Evolutionary conservation across 1,140 invertebrate genomes (phyloP), one percentile per base, ranked within the genome.

Genomic region (Drosophila pseudoobscura): DNA sequence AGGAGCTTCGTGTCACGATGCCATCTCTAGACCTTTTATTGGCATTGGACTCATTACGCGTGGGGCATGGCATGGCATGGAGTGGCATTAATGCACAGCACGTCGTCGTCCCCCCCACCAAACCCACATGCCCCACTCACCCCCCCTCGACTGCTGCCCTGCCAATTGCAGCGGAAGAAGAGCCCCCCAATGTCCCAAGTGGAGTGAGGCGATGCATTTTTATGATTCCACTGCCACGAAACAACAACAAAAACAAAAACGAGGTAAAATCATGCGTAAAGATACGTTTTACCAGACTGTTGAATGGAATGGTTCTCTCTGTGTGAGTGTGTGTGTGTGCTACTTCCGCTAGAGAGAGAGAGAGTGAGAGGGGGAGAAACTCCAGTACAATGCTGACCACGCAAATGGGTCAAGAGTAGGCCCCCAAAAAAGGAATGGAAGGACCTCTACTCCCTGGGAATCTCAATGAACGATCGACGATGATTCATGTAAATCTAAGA

Each of bases 181-280:
- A 56, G 54, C 45, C 35, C 6, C 15, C 15, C 39, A 56, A 22
- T 41, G 24, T 20, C 13, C 17, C 20, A 26, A 4, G 22, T 1
- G 11, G 9, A 11, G 49, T 31, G 7, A 20, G 46, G 70, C 58
- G 46, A 39, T 74, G 71, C 60, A 75, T 75, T 75, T 75, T 74
- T 75, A 65, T 65, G 53, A 64, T 75, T 75, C 29, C 4, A 5
- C 24, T 24, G 24, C 29, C 7, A 55, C 50, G 29, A 43, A 31
- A 46, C 41, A 54, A 54, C 72, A 80, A 20, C 20, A 20, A 20
- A 77, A 61, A 78, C 78, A 20, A 20, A 77, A 61, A 78, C 78
- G 72, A 62, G 53, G 80, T 70, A 84, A 85, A 82, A 87, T 85
- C 80, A 85, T 85, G 78, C 80, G 82, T 85, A 82, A 78, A 85